Evolutionary conservation across 2,113 vertebrate species (phyloP), one percentile per base, ranked within the genome.

Genomic region (Narcine bancroftii): DNA sequence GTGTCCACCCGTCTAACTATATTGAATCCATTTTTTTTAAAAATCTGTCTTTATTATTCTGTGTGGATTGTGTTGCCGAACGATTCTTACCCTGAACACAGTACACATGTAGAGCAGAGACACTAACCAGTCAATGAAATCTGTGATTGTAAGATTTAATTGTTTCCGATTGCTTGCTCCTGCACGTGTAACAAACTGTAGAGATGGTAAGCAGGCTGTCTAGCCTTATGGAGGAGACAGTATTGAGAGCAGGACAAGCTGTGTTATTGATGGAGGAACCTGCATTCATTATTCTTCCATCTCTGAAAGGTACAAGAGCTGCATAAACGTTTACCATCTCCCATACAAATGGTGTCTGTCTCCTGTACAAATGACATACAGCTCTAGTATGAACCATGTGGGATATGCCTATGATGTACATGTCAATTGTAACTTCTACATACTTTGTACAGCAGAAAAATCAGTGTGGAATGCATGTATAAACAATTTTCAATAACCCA

Each of bases 201-300:
- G 42, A 91, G 26, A 65, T 2, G 24, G 89, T 91, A 69, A 91
- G 89, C 89, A 29, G 60, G 42, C 24, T 45, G 65, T 66, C 89
- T 69, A 69, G 63, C 24, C 65, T 91, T 47, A 21, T 42, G 65
- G 39, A 69, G 60, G 89, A 69, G 63, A 65, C 63, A 33, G 39
- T 42, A 47, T 69, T 66, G 89, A 91, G 29, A 69, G 65, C 39
- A 87, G 81, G 53, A 87, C 81, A 71, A 69, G 63, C 56, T 69
- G 39, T 29, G 89, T 91, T 91, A 91, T 91, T 91, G 89, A 91
- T 91, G 89, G 89, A 91, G 42, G 39, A 29, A 91, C 63, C 39
- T 69, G 89, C 65, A 47, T 69, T 66, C 89, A 91, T 91, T 91
- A 45, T 39, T 91, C 39, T 91, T 91, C 89, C 89, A 91, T 91